Base-by-base conservation (phyloP, 2,797 vertebrate genomes). In the Bovichtus diacanthus region DNA sequence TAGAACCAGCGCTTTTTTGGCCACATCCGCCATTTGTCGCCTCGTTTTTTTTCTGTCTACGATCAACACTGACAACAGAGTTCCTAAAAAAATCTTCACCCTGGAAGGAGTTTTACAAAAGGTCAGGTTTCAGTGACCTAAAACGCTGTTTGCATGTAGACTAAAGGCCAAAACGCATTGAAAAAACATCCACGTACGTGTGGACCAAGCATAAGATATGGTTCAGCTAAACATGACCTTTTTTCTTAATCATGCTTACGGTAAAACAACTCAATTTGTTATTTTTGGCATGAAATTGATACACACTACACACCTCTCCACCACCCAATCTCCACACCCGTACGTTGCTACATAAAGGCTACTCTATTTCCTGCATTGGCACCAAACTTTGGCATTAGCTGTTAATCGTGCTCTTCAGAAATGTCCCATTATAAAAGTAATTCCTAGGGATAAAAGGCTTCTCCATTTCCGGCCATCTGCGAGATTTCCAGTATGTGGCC, bases 401-500 rank as follows among this genome's bases (percentile, higher is more conserved):
- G 25, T 44, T 11, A 25, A 41, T 51, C 23, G n/a, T 27, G 21
- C 4, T 3, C 38, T 5, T 6, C 53, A 23, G 10, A 25, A 39
- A 29, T 5, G 4, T 55, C 51, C 47, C 25, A 41, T 43, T n/a
- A 29, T 34, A n/a, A 66, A 76, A 51, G 21, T 34, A 2, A n/a
- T 62, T 69, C 38, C 41, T 4, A 1, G 2, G 5, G 5, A 62
- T 29, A 2, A 13, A 18, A 1, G 1, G 11, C 54, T 31, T 50
- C 44, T 47, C 23, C 21, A 19, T 47, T 25, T 73, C 53, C 41
- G 6, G 2, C 67, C 80, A 76, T 75, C 64, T 75, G 73, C 4
- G 3, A 54, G 43, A 18, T 59, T 51, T 67, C 38, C 49, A 29
- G 59, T 19, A 2, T 39, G 5, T 49, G 69, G 47, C 79, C 6